Base-by-base conservation (phyloP, 35 echinoderm and acorn worm genomes). In the Ophioderma brevispina region DNA sequence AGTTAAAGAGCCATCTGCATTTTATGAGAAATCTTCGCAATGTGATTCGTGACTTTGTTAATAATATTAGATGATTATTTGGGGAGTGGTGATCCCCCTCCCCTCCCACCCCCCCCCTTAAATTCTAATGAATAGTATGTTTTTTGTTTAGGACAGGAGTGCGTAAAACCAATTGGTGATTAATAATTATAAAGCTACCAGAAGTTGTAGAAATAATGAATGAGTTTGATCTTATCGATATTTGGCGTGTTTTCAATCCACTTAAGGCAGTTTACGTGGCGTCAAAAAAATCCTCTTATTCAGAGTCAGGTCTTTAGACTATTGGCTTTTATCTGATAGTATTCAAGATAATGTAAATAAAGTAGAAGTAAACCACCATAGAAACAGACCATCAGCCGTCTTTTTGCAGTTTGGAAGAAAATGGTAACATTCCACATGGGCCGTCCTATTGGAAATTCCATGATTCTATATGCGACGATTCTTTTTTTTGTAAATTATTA, bases 171-270 rank as follows among this genome's bases (percentile, higher is more conserved):
- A n/a, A 33, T 30, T 2, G 31, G 11, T 30, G 13, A 31, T 0
- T 23, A n/a, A 83, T 46, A 50, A 83, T 25, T 14, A 13, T 1
- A 43, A 43, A 2, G 38, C 40, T 23, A n/a, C 19, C 25, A 31
- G 37, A 14, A 50, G 81, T 83, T 14, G 14, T 15, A 0, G 23
- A 83, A 49, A 28, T 49, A 13, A 17, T 39, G 13, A 50, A 49
- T 83, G 11, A 42, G 15, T 50, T 83, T 33, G 81, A 83, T 43
- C 31, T 83, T 4, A 36, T 42, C 18, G 81, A 83, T 83, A 33
- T 83, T 39, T 83, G 81, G 81, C 81, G 81, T n/a, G 30, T 83
- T 49, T 30, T 13, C 30, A 83, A 83, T 32, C 81, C 81, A 13
- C 1, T 32, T 83, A 39, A 39, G 81, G 15, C 6, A 39, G 50